Base-by-base conservation (phyloP, 2,113 vertebrate species). In the Pterocles gutturalis region DNA sequence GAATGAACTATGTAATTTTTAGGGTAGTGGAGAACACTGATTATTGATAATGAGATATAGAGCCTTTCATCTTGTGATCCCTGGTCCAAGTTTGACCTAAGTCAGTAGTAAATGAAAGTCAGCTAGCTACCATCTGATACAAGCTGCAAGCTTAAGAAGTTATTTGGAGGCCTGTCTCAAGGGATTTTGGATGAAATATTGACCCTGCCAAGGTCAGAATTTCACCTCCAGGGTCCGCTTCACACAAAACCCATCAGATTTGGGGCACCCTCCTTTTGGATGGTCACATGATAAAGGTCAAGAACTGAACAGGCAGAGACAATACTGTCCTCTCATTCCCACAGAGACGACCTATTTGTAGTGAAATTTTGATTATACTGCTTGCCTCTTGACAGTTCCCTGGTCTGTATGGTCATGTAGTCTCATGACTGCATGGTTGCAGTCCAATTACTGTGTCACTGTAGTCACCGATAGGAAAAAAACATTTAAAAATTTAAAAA, bases 51-150 rank as follows among this genome's bases (percentile, higher is more conserved):
- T 93, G 94, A 89, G 91, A 81, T 89, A 85, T 29, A 83, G 64
- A 90, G 88, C 69, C 95, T 97, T 96, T 96, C 90, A 97, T 95
- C 90, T 97, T 89, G 66, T 96, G 95, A 94, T 97, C 94, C 94
- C 91, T 96, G 69, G 79, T 96, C 95, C 85, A 94, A 87, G 82
- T 90, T 94, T 95, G 91, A 97, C 97, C 94, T 87, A 43, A 96
- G 94, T 76, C 92, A 79, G 76, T 75, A 95, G 92, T 94, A 96
- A 95, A 97, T 89, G 91, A 95, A 96, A 93, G 89, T 96, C 93
- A 93, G 87, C 89, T 66, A 94, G 80, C 89, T 91, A 87, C 91
- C 81, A 94, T 96, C 95, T 94, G 95, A 97, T 92, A 53, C 49
- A 58, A 85, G 65, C 73, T 85, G 70, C 91, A 79, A 17, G 70